phyloP scores from a whole-genome alignment of 2,113 vertebrate genomes.

The Coptodon rendalli region DNA sequence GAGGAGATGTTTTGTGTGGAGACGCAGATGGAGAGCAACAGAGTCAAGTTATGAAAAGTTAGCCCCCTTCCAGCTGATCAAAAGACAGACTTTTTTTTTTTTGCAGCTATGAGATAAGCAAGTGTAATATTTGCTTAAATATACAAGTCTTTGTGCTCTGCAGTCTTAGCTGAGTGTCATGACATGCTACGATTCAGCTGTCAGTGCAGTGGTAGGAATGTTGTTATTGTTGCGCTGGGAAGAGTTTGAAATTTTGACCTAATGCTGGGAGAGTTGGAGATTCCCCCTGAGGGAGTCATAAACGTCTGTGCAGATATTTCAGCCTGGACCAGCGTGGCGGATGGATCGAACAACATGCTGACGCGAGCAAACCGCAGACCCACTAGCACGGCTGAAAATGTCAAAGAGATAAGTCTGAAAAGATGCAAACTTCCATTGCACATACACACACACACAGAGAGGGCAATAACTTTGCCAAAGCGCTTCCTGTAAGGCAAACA shows the following conservation, averaged over 20 bases:
- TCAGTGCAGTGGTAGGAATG: neutral
- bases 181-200: neutral
- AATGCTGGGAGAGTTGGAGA: neutral
- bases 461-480: neutral
- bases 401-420: conserved; percentile 2
- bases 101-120: neutral
- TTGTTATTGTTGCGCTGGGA: neutral
- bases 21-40: neutral
- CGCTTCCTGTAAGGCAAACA: neutral
- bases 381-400: neutral
- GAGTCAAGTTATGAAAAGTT: neutral
- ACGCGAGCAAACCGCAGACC: neutral
- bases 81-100: neutral
- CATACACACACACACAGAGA: neutral
- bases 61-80: neutral
- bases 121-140: neutral
- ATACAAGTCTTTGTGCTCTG: neutral
- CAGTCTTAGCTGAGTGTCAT: neutral
- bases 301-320: conserved; percentile 13
- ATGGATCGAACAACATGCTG: conserved; percentile 12
- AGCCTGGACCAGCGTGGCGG: neutral
- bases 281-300: conserved; percentile 3
- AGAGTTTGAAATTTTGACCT: neutral
- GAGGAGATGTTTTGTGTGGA: neutral
- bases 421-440: neutral